These are phyloP conservation scores for Oryctolagus cuniculus DNA, from an alignment of 2,113 vertebrate genomes.

Conservation along the genomic window DNA sequence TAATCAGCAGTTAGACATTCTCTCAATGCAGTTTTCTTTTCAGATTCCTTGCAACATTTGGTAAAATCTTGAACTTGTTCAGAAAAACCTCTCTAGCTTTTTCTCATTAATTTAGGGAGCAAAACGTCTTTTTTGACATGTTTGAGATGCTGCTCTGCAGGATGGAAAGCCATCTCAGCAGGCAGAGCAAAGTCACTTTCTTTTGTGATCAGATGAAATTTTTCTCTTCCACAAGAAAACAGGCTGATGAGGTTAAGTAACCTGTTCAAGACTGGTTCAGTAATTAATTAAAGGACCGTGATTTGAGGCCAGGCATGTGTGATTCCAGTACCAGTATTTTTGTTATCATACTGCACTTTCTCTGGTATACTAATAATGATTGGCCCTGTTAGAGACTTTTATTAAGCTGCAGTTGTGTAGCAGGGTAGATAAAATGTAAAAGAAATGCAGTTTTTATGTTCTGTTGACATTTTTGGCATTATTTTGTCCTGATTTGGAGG, in stretches of 20 bases:
- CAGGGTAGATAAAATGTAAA: background rate
- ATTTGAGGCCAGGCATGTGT: slow-evolving; percentile 7
- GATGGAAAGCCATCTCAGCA: too few relatives aligned
- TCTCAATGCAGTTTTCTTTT: too few relatives aligned
- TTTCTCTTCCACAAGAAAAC: slow-evolving; percentile 18
- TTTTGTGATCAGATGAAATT: background rate
- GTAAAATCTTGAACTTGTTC: too few relatives aligned
- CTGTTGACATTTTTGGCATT: background rate
- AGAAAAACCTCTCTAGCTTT: too few relatives aligned
- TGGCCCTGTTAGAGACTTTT: slow-evolving; percentile 8
- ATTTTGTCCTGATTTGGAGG: background rate
- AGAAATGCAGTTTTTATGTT: slow-evolving; percentile 31
- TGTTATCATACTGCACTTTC: background rate
- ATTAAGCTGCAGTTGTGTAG: background rate
- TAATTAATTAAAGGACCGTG: background rate
- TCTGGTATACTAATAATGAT: background rate
- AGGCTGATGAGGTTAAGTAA: slow-evolving; percentile 15
- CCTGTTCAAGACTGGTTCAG: background rate
- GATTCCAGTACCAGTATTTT: background rate
- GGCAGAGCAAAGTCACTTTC: background rate
- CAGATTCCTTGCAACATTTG: background rate
- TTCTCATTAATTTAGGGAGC: too few relatives aligned
- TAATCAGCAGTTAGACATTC: too few relatives aligned
- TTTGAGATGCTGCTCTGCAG: too few relatives aligned
- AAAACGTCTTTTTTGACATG: too few relatives aligned